phyloP scores from a whole-genome alignment of 2,113 vertebrate species.

The Alligator sinensis region DNA sequence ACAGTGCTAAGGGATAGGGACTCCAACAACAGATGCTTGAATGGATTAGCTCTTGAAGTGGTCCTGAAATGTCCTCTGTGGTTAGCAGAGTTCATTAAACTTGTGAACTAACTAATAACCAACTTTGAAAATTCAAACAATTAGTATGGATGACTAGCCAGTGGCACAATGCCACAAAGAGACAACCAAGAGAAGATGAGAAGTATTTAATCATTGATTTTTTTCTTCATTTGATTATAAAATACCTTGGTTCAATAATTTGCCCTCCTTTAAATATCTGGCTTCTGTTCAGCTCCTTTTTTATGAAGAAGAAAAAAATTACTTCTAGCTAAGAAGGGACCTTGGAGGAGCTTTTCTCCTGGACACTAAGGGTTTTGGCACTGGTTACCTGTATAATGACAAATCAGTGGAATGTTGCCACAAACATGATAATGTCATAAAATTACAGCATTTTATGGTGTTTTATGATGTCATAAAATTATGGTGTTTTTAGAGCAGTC shows the following conservation, averaged over 20 bases:
- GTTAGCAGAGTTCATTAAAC: background rate
- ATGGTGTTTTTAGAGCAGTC: too few species aligned
- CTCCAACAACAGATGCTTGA: too few species aligned
- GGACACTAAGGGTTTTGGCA: background rate
- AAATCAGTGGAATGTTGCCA: too few species aligned
- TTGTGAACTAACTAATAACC: background rate
- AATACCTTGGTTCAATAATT: background rate
- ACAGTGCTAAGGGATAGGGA: too few species aligned
- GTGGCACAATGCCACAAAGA: background rate
- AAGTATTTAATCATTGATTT: background rate
- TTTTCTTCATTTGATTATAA: background rate
- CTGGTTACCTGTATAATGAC: too few species aligned
- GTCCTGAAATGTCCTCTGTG: background rate
- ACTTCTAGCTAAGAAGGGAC: background rate
- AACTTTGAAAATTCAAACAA: background rate
- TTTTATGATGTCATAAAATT: too few species aligned
- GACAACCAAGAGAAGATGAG: background rate
- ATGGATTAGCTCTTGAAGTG: too few species aligned
- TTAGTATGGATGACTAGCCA: background rate
- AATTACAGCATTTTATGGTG: too few species aligned
- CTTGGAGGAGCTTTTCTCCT: background rate
- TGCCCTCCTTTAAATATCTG: background rate
- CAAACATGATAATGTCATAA: too few species aligned
- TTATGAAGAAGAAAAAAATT: background rate
- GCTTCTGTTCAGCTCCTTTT: background rate